Conservation (phyloP, 2,888 invertebrate species). For the Seira ritae region DNA sequence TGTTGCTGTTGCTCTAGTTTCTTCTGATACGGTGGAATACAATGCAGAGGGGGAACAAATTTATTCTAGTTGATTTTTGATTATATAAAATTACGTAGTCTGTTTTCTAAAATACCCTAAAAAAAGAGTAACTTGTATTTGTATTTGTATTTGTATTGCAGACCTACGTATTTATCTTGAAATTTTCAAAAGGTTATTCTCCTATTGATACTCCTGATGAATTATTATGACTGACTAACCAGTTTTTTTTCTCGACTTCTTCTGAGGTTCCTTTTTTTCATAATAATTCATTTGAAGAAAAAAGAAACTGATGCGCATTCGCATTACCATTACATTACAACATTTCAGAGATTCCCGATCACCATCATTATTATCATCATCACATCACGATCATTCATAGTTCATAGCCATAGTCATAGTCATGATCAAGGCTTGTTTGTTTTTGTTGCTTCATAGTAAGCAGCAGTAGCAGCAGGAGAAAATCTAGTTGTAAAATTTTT, state of each 20-base stretch:
- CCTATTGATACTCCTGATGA: background rate
- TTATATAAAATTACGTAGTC: background rate
- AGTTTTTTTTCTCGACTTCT: conserved; percentile 5
- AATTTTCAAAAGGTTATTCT: conserved; percentile 12
- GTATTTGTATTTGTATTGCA: too few relatives aligned
- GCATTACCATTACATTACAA: too few relatives aligned
- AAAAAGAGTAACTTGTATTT: background rate
- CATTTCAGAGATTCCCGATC: too few relatives aligned
- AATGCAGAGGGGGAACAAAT: background rate
- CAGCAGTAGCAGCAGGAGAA: background rate
- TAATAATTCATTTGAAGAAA: background rate
- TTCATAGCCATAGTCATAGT: too few relatives aligned
- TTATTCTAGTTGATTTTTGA: background rate
- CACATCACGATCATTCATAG: too few relatives aligned
- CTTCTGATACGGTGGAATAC: background rate
- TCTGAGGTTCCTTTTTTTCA: background rate
- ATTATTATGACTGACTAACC: background rate
- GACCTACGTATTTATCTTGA: background rate
- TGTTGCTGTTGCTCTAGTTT: background rate
- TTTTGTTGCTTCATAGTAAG: background rate
- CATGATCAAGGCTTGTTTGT: too few relatives aligned
- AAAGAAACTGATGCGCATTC: background rate
- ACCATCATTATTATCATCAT: too few relatives aligned
- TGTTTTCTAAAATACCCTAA: conserved; percentile 8
- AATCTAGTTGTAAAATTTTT: background rate